phyloP scores from a whole-genome alignment of 2,113 vertebrate genomes.

The Heterocephalus glaber region DNA sequence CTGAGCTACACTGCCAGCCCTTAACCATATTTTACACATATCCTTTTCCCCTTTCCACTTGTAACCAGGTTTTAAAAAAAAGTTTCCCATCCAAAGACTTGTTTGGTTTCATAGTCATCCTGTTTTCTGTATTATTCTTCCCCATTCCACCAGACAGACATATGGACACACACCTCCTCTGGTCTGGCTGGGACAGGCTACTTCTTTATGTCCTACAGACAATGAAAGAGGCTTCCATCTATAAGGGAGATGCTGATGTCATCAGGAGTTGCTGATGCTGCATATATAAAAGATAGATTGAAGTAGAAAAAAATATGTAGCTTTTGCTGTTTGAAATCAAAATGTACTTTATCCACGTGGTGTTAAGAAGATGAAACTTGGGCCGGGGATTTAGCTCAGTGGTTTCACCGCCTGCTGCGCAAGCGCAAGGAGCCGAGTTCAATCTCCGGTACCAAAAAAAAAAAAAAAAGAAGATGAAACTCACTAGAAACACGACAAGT shows the following conservation, averaged over 20 bases:
- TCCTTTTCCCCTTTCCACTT: background rate
- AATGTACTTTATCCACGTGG: background rate
- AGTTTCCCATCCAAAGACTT: background rate
- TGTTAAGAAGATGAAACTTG: background rate
- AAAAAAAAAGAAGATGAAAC: background rate
- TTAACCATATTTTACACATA: background rate
- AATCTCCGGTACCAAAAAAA: no score
- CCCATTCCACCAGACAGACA: background rate
- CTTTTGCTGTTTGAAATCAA: conserved; percentile 3
- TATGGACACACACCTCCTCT: background rate
- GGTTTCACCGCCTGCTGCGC: no score
- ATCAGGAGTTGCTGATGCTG: background rate
- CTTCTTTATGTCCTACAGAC: background rate
- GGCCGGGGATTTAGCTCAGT: no score
- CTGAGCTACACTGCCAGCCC: background rate
- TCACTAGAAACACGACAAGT: background rate
- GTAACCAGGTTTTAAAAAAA: background rate
- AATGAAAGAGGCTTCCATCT: background rate
- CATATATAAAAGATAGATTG: background rate
- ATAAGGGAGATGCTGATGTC: background rate
- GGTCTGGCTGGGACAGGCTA: background rate
- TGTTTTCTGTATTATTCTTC: background rate
- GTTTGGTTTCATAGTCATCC: background rate
- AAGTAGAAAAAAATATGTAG: background rate
- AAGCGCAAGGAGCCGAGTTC: no score